A percentile compares a stretch with the other conserved stretches of the same genome.
These are phyloP conservation scores for Scrobipalpa costella DNA, from an alignment of 2,888 invertebrate species.

Conservation along the genomic window DNA sequence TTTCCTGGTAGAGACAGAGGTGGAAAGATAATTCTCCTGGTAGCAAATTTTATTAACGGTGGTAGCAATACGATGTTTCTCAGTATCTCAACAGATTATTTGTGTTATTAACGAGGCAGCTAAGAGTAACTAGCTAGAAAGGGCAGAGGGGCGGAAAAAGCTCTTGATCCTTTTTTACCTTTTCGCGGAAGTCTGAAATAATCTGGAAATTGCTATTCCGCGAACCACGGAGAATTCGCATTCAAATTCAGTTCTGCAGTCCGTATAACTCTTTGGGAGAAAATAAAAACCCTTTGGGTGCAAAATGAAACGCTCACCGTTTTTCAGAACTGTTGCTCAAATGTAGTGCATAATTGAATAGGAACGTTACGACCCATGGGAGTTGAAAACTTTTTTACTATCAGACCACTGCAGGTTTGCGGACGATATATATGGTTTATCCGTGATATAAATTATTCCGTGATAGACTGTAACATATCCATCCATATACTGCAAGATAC, in stretches of 20 bases:
- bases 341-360: slow-evolving; percentile 1
- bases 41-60: background rate
- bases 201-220: slow-evolving; percentile 16
- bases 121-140: slow-evolving; percentile 8
- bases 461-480: too few relatives aligned
- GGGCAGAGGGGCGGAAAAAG: slow-evolving; percentile 22
- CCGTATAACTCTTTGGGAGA: background rate
- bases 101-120: background rate
- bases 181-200: slow-evolving; percentile 16
- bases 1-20: background rate
- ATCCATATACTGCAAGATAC: too few relatives aligned
- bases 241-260: slow-evolving; percentile 8
- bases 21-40: too few relatives aligned
- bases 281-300: slow-evolving; percentile 12
- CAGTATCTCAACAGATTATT: background rate
- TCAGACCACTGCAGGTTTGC: background rate
- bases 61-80: background rate
- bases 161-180: slow-evolving; percentile 25
- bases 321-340: slow-evolving; percentile 14
- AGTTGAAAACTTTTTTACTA: background rate
- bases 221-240: background rate
- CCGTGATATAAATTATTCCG: too few relatives aligned
- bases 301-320: slow-evolving; percentile 11
- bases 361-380: background rate
- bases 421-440: too few relatives aligned